Evolutionary conservation across 2,797 vertebrate genomes (phyloP).

Genomic region (Poecilia picta): DNA sequence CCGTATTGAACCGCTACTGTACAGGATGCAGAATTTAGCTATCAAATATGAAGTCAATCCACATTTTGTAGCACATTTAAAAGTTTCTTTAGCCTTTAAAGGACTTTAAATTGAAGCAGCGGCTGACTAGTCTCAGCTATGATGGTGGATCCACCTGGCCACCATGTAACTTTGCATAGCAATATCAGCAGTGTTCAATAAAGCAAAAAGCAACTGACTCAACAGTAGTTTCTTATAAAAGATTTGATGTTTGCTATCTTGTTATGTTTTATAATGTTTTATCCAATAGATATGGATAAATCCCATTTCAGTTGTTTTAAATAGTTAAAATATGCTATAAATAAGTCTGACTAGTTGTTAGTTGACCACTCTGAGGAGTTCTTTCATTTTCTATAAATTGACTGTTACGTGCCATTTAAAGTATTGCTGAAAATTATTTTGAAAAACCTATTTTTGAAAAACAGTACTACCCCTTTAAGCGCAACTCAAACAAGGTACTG

Average conservation of each 20-base stretch:
- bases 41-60: not conserved
- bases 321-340: not conserved
- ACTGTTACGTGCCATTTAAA: not conserved
- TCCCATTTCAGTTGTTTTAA: not conserved
- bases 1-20: not conserved
- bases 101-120: not conserved
- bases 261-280: not conserved
- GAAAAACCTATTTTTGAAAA: not conserved
- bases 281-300: not conserved
- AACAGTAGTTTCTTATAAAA: not conserved
- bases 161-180: not conserved
- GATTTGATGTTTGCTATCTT: not conserved
- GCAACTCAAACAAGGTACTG: conserved; percentile 2
- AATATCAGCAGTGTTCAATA: not conserved
- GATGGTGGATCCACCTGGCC: not conserved
- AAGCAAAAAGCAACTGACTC: not conserved
- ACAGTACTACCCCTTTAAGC: not conserved
- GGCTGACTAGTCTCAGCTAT: not conserved
- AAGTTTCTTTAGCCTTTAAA: not conserved
- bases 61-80: not conserved
- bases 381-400: not conserved
- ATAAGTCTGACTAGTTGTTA: not conserved
- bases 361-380: not conserved
- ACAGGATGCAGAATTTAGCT: not conserved
- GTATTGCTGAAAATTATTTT: not conserved